Base-by-base conservation (phyloP, 2,888 invertebrate genomes). In the Pandemis corylana region DNA sequence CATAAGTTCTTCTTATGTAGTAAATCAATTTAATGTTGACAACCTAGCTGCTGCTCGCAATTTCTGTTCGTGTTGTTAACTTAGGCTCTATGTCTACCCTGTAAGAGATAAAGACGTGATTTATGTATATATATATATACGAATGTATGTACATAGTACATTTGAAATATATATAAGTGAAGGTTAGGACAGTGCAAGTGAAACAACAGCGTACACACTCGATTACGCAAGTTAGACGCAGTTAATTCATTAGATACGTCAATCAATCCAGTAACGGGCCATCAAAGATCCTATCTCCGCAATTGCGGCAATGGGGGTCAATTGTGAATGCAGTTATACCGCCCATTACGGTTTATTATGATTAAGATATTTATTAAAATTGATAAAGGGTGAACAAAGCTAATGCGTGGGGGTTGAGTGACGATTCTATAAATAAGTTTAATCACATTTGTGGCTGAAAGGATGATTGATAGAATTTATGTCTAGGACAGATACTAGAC, bases 301-400 rank as follows among this genome's bases (percentile, higher is more conserved):
- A 20, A 20, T 59, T 68, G 59, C 59, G 44, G 59, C 65, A 66
- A 75, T 75, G 71, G 71, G 75, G 75, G 75, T 67, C 75, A 75
- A 75, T 75, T 75, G 75, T 75, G 56, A 49, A 42, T 67, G 63
- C 59, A 65, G 59, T 65, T 65, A 65, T 65, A 46, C 46, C 44
- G 56, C 71, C 67, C 59, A 49, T 68, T 65, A 61, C 42, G 59
- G 51, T 59, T 61, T 65, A 74, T 74, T 74, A 70, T 51, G 74
- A 74, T 74, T 66, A 75, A 71, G 66, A 71, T 71, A 53, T 75
- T 75, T 71, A 75, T 62, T 75, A 75, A 71, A 75, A 56, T 71
- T 71, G 67, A 67, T 71, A 53, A 66, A 51, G 44, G 68, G 15
- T 13, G 61, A 66, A 61, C 15, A n/a, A 64, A 41, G 41, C 41